phyloP scores from a whole-genome alignment of 1,140 invertebrate genomes.

The Macrobrachium rosenbergii region DNA sequence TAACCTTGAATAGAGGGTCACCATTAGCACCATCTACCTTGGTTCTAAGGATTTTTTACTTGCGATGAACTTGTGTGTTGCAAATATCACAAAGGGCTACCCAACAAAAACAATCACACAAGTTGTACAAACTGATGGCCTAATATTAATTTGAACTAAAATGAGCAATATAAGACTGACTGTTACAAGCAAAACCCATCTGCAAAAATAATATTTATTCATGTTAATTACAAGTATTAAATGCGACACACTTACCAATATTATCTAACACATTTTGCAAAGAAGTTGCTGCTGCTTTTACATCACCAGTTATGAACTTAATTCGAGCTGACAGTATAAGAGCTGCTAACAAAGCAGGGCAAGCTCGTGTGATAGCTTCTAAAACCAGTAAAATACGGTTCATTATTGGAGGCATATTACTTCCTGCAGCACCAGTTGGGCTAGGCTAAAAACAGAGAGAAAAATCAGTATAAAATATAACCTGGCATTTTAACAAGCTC shows the following conservation, averaged over 20 bases:
- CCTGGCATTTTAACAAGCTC: neutral
- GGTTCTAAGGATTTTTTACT: too few relatives aligned
- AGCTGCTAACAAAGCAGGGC: constrained; percentile 84
- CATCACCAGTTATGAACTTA: constrained; percentile 84
- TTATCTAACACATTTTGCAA: constrained; percentile 82
- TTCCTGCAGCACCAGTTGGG: constrained; percentile 22
- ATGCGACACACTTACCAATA: constrained; percentile 64
- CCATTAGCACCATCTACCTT: too few relatives aligned
- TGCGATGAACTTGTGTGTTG: too few relatives aligned
- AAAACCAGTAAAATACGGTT: constrained; percentile 79
- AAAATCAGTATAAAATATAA: neutral
- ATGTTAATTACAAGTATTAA: constrained; percentile 22
- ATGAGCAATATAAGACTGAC: too few relatives aligned
- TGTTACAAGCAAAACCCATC: too few relatives aligned
- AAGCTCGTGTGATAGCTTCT: constrained; percentile 81
- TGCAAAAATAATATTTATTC: neutral
- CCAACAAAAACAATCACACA: too few relatives aligned
- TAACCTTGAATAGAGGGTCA: neutral
- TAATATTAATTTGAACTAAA: too few relatives aligned
- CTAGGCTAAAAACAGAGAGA: neutral
- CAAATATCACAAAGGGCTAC: too few relatives aligned
- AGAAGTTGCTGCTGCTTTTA: constrained; percentile 76
- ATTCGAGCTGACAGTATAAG: constrained; percentile 84
- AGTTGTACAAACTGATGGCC: too few relatives aligned
- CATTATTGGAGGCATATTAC: constrained; percentile 65